phyloP scores from a whole-genome alignment of 2,113 vertebrate species.

The cattle (Bos taurus) region DNA sequence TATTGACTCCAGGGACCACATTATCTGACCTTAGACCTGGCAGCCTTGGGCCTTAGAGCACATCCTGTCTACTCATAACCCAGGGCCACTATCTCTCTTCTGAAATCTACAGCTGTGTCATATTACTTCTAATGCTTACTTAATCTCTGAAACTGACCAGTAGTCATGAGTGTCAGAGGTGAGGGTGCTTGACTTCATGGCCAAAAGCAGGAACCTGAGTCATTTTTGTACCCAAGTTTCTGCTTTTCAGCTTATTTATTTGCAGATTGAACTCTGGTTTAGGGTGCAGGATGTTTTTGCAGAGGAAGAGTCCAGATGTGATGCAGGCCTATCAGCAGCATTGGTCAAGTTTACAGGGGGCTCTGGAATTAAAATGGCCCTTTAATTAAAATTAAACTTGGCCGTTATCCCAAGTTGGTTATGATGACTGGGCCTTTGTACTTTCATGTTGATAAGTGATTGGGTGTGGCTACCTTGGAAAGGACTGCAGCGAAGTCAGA shows the following conservation, averaged over 20 bases:
- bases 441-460: not conserved
- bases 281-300: not conserved
- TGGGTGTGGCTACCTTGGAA: not conserved
- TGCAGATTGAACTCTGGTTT: not conserved
- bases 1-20: not conserved
- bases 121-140: not conserved
- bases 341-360: not conserved
- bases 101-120: not conserved
- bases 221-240: not conserved
- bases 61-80: not conserved
- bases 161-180: not conserved
- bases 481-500: not conserved
- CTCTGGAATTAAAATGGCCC: not conserved
- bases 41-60: not conserved
- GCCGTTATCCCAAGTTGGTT: not conserved
- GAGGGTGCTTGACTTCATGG: not conserved
- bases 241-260: not conserved
- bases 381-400: not conserved
- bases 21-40: not conserved
- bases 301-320: not conserved
- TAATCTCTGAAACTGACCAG: not conserved
- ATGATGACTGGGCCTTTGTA: not conserved
- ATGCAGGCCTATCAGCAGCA: not conserved
- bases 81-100: not conserved
- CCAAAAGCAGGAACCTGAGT: not conserved